Evolutionary conservation across 1,140 invertebrate genomes (phyloP), one percentile per base, ranked within the genome.

Genomic region (Drosophila chauvacae): DNA sequence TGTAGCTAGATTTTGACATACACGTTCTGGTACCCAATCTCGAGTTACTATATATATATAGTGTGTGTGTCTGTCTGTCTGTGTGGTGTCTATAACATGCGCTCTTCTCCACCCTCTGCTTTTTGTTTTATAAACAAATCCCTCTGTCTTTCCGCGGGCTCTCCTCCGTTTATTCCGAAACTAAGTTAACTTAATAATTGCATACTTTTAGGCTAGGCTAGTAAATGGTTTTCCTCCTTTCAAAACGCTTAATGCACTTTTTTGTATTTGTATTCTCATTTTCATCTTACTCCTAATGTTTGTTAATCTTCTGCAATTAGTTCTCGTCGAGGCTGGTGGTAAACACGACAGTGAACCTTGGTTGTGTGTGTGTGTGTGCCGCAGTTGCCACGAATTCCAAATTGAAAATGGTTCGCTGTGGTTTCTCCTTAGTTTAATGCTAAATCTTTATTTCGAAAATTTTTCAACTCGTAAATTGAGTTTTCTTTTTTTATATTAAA

Each of bases 161-260:
- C 45, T 50, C 56, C 28, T 42, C 35, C 39, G 35, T 16, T 59
- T 68, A 50, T 35, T 58, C 33, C 55, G 56, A 73, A 75, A 84
- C 81, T 87, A 87, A 86, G 72, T 73, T 86, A 88, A 81, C 80
- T 88, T 88, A 88, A 77, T 88, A 88, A 88, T 88, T 88, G 84
- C 85, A 90, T 85, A 90, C 85, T 76, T 77, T 69, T 78, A 81
- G 83, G 84, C 82, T 86, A 86, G 82, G 82, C 83, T 83, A 85
- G 81, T 86, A 81, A 83, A 84, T 84, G 81, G 77, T 80, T 87
- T 81, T 87, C 55, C 62, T 45, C 47, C 57, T 47, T 53, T 37
- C 51, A 10, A 23, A 80, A 64, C 78, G 81, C 83, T 83, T 86
- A 87, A 87, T 87, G 84, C 84, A 87, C 84, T 87, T 87, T 65